phyloP scores from a whole-genome alignment of 2,888 invertebrate species.

The Eulithis testata region DNA sequence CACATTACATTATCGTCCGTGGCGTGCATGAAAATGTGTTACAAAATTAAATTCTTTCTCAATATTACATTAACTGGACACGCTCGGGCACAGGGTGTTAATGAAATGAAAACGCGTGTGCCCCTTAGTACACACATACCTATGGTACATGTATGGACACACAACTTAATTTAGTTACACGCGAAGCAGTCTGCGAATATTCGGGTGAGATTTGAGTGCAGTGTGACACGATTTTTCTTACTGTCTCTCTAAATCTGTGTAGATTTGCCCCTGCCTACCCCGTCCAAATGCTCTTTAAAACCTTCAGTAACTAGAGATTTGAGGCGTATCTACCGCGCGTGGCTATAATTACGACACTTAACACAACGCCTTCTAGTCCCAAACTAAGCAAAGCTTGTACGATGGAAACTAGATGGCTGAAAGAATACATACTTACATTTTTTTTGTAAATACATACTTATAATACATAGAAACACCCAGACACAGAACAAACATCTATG shows the following conservation, averaged over 20 bases:
- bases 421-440: too few species aligned
- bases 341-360: too few species aligned
- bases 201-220: neutral
- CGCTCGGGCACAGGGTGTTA: slow-evolving; percentile 16
- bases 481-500: too few species aligned
- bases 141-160: slow-evolving; percentile 1
- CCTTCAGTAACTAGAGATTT: too few species aligned
- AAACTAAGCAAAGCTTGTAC: too few species aligned
- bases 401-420: too few species aligned
- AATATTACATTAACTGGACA: slow-evolving; percentile 18
- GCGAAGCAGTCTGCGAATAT: slow-evolving; percentile 18
- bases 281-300: too few species aligned
- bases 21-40: neutral
- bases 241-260: neutral
- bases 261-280: neutral
- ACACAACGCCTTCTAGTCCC: too few species aligned
- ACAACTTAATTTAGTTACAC: slow-evolving; percentile 27
- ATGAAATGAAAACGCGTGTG: slow-evolving; percentile 31
- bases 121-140: slow-evolving; percentile 9
- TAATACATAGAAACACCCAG: too few species aligned
- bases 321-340: too few species aligned
- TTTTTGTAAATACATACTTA: too few species aligned
- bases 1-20: neutral
- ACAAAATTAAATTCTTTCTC: slow-evolving; percentile 7
- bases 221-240: neutral